These are phyloP conservation scores for Leptinotarsa undecemlineata DNA, from an alignment of 1,140 invertebrate species.

Conservation along the genomic window DNA sequence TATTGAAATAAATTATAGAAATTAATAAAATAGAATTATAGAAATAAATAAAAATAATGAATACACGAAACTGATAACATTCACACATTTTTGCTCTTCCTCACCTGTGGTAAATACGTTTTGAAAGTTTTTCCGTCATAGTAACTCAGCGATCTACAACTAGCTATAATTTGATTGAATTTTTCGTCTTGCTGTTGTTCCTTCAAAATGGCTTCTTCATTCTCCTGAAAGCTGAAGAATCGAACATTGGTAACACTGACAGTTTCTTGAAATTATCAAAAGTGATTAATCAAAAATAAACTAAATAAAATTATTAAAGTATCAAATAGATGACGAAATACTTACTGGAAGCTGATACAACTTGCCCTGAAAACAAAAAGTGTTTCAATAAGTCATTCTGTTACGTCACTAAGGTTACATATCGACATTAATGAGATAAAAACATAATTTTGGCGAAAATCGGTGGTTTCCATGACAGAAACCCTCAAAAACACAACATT, in stretches of 20 bases:
- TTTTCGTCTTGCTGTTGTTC: constrained; percentile 4
- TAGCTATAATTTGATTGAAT: constrained; percentile 53
- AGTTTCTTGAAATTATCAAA: neutral
- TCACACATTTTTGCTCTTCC: neutral
- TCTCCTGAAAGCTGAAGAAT: neutral
- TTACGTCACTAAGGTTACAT: too few species aligned
- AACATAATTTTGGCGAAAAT: too few species aligned
- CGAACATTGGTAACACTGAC: neutral
- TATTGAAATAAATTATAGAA: too few species aligned
- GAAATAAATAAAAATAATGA: neutral
- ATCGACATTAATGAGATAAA: too few species aligned
- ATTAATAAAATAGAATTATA: too few species aligned
- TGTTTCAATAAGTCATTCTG: too few species aligned
- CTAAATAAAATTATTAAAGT: neutral
- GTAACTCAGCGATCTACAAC: constrained; percentile 50
- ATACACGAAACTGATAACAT: neutral
- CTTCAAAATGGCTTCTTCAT: neutral
- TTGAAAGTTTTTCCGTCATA: constrained; percentile 51
- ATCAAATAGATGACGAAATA: neutral
- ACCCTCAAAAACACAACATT: too few species aligned
- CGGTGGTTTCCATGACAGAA: too few species aligned
- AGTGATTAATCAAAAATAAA: neutral
- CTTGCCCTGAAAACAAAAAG: constrained; percentile 4
- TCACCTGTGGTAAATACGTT: constrained; percentile 52
- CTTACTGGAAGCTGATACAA: neutral